Evolutionary conservation across 2,797 vertebrate species (phyloP), one percentile per base, ranked within the genome.

Genomic region (Podarcis lilfordi): DNA sequence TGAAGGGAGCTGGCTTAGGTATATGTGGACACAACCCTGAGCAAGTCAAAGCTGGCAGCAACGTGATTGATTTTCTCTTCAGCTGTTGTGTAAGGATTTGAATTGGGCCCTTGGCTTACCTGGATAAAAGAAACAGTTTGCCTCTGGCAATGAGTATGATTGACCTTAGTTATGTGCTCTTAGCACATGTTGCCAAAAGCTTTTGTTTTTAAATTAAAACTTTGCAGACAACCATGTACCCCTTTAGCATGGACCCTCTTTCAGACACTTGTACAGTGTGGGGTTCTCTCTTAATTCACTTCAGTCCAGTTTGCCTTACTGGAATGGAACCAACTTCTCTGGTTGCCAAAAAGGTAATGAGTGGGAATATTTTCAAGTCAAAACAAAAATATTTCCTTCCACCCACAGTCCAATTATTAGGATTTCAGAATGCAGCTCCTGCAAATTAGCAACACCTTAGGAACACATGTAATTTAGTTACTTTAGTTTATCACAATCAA

Each of bases 151-250:
- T 40, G 61, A 74, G 29, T 6, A 3, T 13, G 35, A 15, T 50
- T 50, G 11, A 50, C 50, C 50, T 50, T 50, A 50, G 50, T 50
- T 11, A 25, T 25, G 45, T 17, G 89, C 89, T 92, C 50, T 64
- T 95, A 94, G 94, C 93, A 93, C 90, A 95, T 80, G 0, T 92
- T 94, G 94, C 80, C 94, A 93, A 92, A 64, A 66, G 17, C 40
- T 66, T 85, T 35, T 55, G 50, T 35, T 10, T 2, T 19, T n/a
- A 5, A 32, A 15, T 71, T 71, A 15, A 71, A 71, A 4, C 13
- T n/a, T 15, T 5, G 29, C n/a, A n/a, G 29, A 32, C 5, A 71
- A 32, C 10, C 13, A n/a, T 29, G 23, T 43, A 40, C 2, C 21
- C 32, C 80, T 15, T 7, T 13, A 43, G 37, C 25, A 43, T 40